Conservation (phyloP, 2,113 vertebrate species). For the Mobula birostris region DNA sequence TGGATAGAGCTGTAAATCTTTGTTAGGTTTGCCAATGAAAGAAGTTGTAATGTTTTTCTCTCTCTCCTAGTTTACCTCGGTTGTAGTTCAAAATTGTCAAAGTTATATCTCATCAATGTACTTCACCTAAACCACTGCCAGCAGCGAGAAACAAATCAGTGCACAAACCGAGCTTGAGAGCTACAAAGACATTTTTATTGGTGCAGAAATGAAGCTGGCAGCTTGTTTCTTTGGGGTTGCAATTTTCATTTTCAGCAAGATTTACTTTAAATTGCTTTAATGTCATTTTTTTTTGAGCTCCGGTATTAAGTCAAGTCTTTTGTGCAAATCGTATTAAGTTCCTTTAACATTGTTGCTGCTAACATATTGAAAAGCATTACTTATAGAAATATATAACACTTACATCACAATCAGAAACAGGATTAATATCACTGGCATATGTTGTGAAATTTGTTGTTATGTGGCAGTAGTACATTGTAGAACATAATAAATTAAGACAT, state of each 20-base stretch:
- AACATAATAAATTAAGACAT: no score
- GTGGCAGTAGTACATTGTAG: no score
- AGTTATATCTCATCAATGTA: background rate
- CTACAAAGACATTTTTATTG: slow-evolving; percentile 23
- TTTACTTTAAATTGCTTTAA: slow-evolving; percentile 4
- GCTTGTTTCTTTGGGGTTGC: slow-evolving; percentile 14
- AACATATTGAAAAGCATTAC: background rate
- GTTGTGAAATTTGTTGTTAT: no score
- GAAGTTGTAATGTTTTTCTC: background rate
- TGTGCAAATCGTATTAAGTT: slow-evolving; percentile 19
- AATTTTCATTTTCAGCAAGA: slow-evolving; percentile 19
- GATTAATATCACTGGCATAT: no score
- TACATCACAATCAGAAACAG: no score
- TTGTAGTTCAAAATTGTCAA: slow-evolving; percentile 23
- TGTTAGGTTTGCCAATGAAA: slow-evolving; percentile 12
- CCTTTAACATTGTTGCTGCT: background rate
- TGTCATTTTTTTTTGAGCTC: background rate
- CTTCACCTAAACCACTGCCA: background rate
- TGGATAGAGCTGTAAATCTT: slow-evolving; percentile 2
- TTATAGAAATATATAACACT: background rate
- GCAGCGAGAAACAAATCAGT: slow-evolving; percentile 26
- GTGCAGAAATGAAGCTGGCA: slow-evolving; percentile 20
- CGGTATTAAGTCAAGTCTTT: background rate
- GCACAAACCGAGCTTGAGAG: background rate
- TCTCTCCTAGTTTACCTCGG: background rate